Evolutionary conservation across 92 coral and sea anemone genomes (phyloP), one percentile per base, ranked within the genome.

Genomic region (Epizoanthus illoricatus): DNA sequence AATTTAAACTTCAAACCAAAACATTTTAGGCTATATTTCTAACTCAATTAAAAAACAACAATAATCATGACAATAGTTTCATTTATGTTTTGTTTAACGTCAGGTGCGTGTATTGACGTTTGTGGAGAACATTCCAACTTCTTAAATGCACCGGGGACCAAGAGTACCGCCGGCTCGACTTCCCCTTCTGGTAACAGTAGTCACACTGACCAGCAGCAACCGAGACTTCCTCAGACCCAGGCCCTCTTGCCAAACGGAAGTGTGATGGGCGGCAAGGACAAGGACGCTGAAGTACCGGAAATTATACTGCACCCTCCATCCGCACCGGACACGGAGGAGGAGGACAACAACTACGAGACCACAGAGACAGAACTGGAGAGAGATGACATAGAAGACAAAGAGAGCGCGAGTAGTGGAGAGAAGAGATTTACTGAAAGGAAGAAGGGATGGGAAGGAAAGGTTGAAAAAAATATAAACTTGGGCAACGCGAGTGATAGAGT

Each of bases 271-370:
- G 71, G 16, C 39, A 63, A 39, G 5, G 72, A 21, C 72, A 41
- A 24, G 49, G 60, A 78, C 9, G 41, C 59, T 20, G 82, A 78
- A 12, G 94, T 87, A 45, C 93, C 93, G 3, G 86, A 90, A 65
- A 93, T 93, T 33, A 79, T 93, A 9, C 86, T 93, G 15, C 92
- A 90, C 66, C 97, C 97, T 58, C 97, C 97, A 23, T 93, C 97
- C 43, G 85, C 84, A 49, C 85, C 97, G 28, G 97, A 86, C 56
- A 83, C 92, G 13, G 97, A 93, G 41, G 90, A 89, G 3, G 95
- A 92, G 81, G 97, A 84, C 43, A 89, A 86, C 84, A 89, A 86
- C 84, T 82, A 68, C 13, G 90, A 80, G 56, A 86, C 94, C 39
- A 84, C 86, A 6, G 92, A 88, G 33, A 86, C 90, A 5, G 89